Evolutionary conservation across 92 coral and sea anemone genomes (phyloP).

Genomic region (Parazoanthus swiftii): DNA sequence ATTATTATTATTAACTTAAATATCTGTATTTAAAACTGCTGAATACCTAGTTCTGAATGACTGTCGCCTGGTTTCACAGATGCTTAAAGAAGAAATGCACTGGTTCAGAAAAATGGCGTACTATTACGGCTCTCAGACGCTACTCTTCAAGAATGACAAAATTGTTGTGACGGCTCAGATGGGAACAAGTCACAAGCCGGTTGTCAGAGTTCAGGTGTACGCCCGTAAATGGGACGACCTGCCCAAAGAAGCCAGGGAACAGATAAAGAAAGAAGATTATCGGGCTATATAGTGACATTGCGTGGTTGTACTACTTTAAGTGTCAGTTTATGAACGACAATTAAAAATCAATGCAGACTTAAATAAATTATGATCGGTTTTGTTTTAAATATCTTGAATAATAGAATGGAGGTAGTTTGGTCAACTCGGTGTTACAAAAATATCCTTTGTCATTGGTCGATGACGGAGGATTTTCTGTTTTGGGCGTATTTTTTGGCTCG

Average conservation of each 20-base stretch:
- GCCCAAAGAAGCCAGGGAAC: constrained; percentile 12
- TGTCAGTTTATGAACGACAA: background rate
- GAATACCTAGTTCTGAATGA: background rate
- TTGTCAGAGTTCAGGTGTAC: constrained; percentile 3
- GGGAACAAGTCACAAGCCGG: constrained; percentile 28
- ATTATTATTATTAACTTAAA: background rate
- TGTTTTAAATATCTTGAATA: background rate
- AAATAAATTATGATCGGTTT: background rate
- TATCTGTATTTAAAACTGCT: background rate
- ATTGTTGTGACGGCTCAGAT: constrained; percentile 18
- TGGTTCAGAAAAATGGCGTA: constrained; percentile 31
- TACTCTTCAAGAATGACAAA: constrained; percentile 5
- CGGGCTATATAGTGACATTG: background rate
- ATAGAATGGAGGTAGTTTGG: background rate
- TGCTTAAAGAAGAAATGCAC: background rate
- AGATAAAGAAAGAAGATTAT: constrained; percentile 22
- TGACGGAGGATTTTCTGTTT: too few relatives aligned
- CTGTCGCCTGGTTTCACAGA: background rate
- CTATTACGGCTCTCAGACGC: constrained; percentile 18
- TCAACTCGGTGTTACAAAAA: background rate
- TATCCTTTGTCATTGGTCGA: too few relatives aligned
- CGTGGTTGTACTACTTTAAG: background rate
- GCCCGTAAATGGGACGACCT: constrained; percentile 24
- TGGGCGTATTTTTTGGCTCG: too few relatives aligned
- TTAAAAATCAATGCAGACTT: background rate